Percentiles rank a stretch among this genome's conserved stretches.
Conservation (phyloP, 1,140 invertebrate genomes). For the Formica exsecta region DNA sequence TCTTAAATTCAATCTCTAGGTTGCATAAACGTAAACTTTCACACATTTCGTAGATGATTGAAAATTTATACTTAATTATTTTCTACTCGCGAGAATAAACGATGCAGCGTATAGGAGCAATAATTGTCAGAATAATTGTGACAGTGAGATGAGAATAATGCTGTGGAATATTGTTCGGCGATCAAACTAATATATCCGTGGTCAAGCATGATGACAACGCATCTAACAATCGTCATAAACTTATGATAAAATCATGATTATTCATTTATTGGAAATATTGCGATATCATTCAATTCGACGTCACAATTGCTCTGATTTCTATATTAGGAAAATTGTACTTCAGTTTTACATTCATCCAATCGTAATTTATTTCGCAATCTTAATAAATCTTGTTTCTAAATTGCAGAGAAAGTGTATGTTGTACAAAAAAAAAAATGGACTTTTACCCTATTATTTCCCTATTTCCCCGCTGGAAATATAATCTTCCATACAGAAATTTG, state of each 20-base stretch:
- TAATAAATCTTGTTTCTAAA: not conserved
- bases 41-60: not conserved
- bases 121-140: constrained; percentile 23
- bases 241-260: constrained; percentile 45
- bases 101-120: not conserved
- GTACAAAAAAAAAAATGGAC: not conserved
- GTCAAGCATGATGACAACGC: constrained; percentile 25
- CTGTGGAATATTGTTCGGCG: constrained; percentile 19
- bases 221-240: constrained; percentile 49
- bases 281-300: constrained; percentile 46
- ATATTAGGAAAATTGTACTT: constrained; percentile 21
- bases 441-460: not conserved
- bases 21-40: not conserved
- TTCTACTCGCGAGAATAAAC: not conserved
- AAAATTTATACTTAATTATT: constrained; percentile 8
- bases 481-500: constrained; percentile 17
- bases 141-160: constrained; percentile 36
- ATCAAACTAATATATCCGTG: constrained; percentile 40
- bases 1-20: not conserved
- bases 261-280: constrained; percentile 57
- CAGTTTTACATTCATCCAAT: constrained; percentile 17
- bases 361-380: constrained; percentile 12
- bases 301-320: constrained; percentile 28
- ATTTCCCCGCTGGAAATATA: constrained; percentile 16
- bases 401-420: not conserved